Percentiles rank a stretch among this genome's conserved stretches.
Evolutionary conservation across 2,797 vertebrate species (phyloP).

Genomic region (Helarctos malayanus): DNA sequence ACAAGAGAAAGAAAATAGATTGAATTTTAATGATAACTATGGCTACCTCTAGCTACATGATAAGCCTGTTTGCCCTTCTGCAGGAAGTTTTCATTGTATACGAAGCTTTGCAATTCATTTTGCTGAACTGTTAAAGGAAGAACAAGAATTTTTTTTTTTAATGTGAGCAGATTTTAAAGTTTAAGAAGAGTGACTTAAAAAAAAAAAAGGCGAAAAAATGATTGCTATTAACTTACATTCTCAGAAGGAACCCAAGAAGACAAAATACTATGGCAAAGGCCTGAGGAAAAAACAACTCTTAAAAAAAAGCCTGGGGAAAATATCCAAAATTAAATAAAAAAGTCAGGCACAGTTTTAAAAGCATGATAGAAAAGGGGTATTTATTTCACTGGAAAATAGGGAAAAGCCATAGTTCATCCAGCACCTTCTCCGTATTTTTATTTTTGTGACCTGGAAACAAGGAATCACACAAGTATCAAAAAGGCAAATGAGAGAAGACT

Average conservation of each 20-base stretch:
- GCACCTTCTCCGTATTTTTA: background rate
- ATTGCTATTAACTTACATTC: background rate
- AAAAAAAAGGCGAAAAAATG: background rate
- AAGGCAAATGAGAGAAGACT: background rate
- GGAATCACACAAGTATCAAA: background rate
- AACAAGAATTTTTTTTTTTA: background rate
- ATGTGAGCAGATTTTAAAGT: background rate
- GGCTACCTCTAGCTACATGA: conserved; percentile 44
- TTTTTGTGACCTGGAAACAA: conserved; percentile 11
- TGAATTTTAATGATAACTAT: conserved; percentile 60
- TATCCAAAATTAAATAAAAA: background rate
- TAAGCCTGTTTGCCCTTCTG: background rate
- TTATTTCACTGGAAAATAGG: background rate
- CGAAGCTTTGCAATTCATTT: conserved; percentile 32
- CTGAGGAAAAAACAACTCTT: background rate
- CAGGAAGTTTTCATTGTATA: background rate
- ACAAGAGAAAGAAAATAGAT: conserved; percentile 7
- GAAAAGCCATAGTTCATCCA: background rate
- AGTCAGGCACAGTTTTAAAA: background rate
- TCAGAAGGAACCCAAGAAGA: background rate
- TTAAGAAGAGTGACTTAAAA: background rate
- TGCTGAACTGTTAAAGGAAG: conserved; percentile 32
- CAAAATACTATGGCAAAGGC: background rate
- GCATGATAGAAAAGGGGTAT: background rate
- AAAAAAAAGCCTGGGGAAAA: background rate